Evolutionary conservation across 1,140 invertebrate genomes (phyloP).

Genomic region (Pseudobourletiella spinata): DNA sequence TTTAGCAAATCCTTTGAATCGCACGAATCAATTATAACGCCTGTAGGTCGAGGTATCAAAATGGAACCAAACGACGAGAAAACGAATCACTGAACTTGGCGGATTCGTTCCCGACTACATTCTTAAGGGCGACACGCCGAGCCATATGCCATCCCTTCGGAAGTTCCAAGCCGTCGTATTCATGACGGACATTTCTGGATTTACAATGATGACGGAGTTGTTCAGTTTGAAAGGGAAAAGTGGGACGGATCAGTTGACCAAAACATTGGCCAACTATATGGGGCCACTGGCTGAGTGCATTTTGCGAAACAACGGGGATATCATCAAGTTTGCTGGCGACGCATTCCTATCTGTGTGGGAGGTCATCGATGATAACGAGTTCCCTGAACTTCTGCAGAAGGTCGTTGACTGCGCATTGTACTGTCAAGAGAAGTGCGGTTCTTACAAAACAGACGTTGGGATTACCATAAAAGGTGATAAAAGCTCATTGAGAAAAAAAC

Average conservation of each 20-base stretch:
- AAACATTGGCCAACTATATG: conserved; percentile 29
- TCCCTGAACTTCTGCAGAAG: conserved; percentile 11
- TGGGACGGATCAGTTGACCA: conserved; percentile 34
- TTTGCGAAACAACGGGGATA: conserved; percentile 25
- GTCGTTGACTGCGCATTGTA: conserved; percentile 32
- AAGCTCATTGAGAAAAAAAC: not conserved
- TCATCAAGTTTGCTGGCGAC: conserved; percentile 35
- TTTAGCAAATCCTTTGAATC: too few relatives aligned
- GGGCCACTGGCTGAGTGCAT: conserved; percentile 30
- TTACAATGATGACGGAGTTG: conserved; percentile 25
- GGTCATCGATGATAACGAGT: not conserved
- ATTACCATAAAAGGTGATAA: conserved; percentile 26
- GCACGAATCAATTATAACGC: too few relatives aligned
- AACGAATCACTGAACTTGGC: conserved; percentile 2
- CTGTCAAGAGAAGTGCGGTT: conserved; percentile 34
- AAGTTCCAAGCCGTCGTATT: conserved; percentile 14
- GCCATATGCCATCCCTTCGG: not conserved
- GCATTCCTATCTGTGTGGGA: conserved; percentile 34
- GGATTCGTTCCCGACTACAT: conserved; percentile 32
- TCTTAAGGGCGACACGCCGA: not conserved
- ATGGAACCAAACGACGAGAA: not conserved
- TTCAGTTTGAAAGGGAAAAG: conserved; percentile 32
- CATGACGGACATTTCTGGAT: conserved; percentile 32
- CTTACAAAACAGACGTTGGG: conserved; percentile 21
- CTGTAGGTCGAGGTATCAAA: not conserved